Evolutionary conservation across 2,888 invertebrate genomes (phyloP).

Genomic region (Phasia obesa): DNA sequence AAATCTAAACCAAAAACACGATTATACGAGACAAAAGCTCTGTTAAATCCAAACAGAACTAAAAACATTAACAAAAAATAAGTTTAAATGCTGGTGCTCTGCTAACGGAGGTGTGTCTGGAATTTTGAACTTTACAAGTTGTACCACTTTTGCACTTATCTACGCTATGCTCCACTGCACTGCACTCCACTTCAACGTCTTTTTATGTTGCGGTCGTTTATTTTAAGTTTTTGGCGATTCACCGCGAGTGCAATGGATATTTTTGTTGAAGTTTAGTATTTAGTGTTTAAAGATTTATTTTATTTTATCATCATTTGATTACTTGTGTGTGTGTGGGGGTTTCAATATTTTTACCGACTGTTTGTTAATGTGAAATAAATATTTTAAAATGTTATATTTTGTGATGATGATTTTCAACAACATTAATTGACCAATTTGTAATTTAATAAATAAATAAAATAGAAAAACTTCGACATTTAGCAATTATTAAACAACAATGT

Average conservation of each 20-base stretch:
- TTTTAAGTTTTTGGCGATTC: constrained; percentile 40
- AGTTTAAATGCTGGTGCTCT: constrained; percentile 67
- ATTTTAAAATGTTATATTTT: constrained; percentile 64
- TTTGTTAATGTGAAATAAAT: constrained; percentile 15
- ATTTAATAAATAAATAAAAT: constrained; percentile 50
- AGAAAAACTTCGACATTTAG: constrained; percentile 57
- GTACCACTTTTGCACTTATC: constrained; percentile 29
- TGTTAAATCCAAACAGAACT: neutral
- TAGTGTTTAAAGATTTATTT: constrained; percentile 49
- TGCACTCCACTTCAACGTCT: constrained; percentile 49
- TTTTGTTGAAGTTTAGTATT: constrained; percentile 23
- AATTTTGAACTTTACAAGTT: constrained; percentile 71
- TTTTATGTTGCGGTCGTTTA: constrained; percentile 49
- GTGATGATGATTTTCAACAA: constrained; percentile 26
- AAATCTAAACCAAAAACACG: constrained; percentile 66
- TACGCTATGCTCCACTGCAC: constrained; percentile 36
- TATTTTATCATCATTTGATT: constrained; percentile 57
- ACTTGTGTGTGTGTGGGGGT: constrained; percentile 23
- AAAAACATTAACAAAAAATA: no score
- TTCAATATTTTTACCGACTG: constrained; percentile 22
- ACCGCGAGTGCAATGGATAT: constrained; percentile 12
- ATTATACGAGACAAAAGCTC: constrained; percentile 9
- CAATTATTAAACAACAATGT: neutral
- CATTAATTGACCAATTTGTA: constrained; percentile 68
- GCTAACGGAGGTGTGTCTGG: constrained; percentile 71